Evolutionary conservation across 2,888 invertebrate species (phyloP), one percentile per base, ranked within the genome.

Genomic region (Clostera curtula): DNA sequence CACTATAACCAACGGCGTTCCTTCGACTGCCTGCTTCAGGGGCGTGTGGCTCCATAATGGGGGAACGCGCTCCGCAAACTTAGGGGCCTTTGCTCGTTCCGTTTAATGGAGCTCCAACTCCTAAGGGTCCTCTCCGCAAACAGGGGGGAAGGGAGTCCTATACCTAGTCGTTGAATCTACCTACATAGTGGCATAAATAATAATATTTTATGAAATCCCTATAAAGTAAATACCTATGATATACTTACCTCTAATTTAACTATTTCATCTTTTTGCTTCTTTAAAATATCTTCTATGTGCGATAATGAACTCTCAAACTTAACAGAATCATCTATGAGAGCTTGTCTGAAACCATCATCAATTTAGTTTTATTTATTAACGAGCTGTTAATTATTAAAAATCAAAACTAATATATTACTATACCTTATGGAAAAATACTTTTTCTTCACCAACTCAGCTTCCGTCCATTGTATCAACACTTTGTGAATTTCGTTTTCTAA

Each of bases 401-500:
- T 15, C 4, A 4, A 15, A 15, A 15, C 6, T 4, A 6, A 16
- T 12, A 21, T 3, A 5, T 8, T 7, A 19, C 19, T 62, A 34
- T 69, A 80, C 74, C 89, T 87, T 29, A 93, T 93, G 1, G 89
- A 88, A 17, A 86, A 74, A 56, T 93, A 94, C 60, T 93, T 93
- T 57, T 90, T 91, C 42, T 89, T 89, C 4, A 93, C 89, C 40
- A 93, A 88, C 47, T 91, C 89, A 0, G 93, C 93, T 67, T 94
- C 93, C 56, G 92, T 89, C 85, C 91, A 90, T 74, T 93, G 93
- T 15, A 94, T 90, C 28, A 92, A 87, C 0, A 93, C 88, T 34
- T 91, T 89, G 56, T 94, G 93, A 33, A 94, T 90, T 60, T 91
- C 90, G 57, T 94, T 94, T 67, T 93, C 93, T 41, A 94, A 67